phyloP scores from a whole-genome alignment of 2,113 vertebrate genomes.

The Toxotes chatareus region DNA sequence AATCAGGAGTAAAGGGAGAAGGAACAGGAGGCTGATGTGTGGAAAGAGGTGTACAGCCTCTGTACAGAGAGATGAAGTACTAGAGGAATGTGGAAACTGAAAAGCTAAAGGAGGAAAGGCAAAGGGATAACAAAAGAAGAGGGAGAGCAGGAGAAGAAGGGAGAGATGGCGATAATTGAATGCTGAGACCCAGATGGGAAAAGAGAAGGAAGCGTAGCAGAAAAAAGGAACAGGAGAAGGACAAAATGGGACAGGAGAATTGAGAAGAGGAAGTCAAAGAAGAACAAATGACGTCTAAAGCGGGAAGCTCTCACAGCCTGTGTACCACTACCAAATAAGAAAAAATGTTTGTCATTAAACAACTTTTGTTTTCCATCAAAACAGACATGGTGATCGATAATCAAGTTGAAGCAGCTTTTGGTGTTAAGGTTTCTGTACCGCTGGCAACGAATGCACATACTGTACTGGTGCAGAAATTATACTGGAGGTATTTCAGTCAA shows the following conservation, averaged over 20 bases:
- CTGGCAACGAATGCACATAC: background rate
- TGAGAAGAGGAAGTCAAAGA: background rate
- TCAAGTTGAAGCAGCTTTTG: background rate
- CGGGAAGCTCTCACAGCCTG: background rate
- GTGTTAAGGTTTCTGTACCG: background rate
- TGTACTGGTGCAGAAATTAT: background rate
- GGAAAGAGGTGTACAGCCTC: background rate
- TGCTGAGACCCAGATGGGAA: background rate
- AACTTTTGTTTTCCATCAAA: background rate
- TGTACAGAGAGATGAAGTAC: background rate
- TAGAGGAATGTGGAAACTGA: constrained; percentile 23
- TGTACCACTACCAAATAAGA: background rate
- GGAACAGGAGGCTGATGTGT: constrained; percentile 15
- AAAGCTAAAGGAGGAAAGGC: constrained; percentile 7
- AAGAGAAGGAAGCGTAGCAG: background rate
- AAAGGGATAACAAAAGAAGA: background rate
- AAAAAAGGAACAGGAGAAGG: background rate
- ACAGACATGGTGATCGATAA: background rate
- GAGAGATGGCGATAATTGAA: constrained; percentile 10
- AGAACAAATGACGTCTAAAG: background rate
- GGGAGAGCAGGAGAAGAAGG: background rate
- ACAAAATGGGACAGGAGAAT: background rate
- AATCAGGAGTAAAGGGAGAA: constrained; percentile 6
- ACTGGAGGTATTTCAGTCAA: constrained; percentile 3
- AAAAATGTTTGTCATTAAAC: background rate